Evolutionary conservation across 2,113 vertebrate species (phyloP), one percentile per base, ranked within the genome.

Genomic region (Pao palembangensis): DNA sequence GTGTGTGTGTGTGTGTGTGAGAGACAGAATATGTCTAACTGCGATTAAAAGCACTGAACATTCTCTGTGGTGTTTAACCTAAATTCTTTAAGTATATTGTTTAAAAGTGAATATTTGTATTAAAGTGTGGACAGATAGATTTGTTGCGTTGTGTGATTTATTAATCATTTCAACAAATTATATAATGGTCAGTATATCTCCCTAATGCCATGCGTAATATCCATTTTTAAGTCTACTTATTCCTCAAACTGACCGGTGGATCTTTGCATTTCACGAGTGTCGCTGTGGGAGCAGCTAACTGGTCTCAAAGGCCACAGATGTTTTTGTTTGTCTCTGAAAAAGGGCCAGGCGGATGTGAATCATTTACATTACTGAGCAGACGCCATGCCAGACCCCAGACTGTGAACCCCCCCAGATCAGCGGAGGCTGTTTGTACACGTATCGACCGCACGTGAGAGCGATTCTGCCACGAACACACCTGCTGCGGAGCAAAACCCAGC

Each of bases 291-390:
- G 25, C 25, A 28, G 25, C 25, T 7, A 28, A 28, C 25, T 28
- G 25, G 25, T 28, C 25, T 53, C 43, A 44, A 44, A 44, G 16
- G 11, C 12, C 12, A 44, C 12, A 44, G 19, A 47, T 6, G 2
- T 21, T 28, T 50, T 12, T 58, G 47, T 61, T 78, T 69, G 70
- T 23, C 69, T 18, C 41, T 19, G 11, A 13, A 73, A 76, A 52
- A 3, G 25, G 5, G 0, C 38, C 23, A 61, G 28, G 1, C 8
- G 0, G 1, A 7, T 46, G 73, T 85, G 14, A 81, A 82, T 85
- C 46, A 87, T 87, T 85, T 7, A 71, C 59, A 3, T 28, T 4
- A 14, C 1, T 17, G 21, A 61, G 4, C 41, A 51, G 51, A 58
- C 20, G 49, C 21, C 5, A 8, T 42, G 44, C 41, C 43, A 31